Evolutionary conservation across 2,113 vertebrate species (phyloP), one percentile per base, ranked within the genome.

Genomic region (Vulpes vulpes): DNA sequence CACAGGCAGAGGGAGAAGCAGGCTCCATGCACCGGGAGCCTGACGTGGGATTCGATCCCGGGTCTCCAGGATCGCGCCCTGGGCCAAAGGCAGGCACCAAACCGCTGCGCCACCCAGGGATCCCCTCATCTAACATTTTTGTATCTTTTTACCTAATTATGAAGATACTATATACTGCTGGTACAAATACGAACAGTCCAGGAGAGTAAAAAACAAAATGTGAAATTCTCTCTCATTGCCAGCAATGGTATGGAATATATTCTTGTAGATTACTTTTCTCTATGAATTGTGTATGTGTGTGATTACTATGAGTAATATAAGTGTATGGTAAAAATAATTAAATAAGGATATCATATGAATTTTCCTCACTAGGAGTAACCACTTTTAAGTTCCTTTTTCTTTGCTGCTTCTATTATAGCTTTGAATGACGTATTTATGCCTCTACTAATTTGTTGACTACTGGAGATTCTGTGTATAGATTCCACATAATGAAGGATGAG

Each of bases 371-470:
- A 65, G 86, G 19, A 94, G 1, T 64, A 57, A 65, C 59, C 20
- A 16, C 35, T 91, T 91, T 85, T 25, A 85, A 91, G 51, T 84
- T 95, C 64, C 51, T 53, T 84, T 85, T 91, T 83, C 22, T 76
- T 85, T 85, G 27, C 16, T 83, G 15, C n/a, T 83, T 78, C 35
- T 91, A 4, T 67, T 32, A 23, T 9, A 55, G n/a, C 23, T 38
- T 87, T 92, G 92, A 57, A 62, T 92, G 19, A 80, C 55, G 11
- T 81, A 23, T 62, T 91, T 92, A 20, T 87, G 74, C 79, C 49
- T 92, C 15, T 95, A 19, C 55, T 87, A 8, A 79, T 38, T 71
- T 65, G 14, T 83, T 43, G 35, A 16, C 20, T 32, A 27, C 35
- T 55, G 7, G 11, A 43, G 6, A 43, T 57, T 95, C 71, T 78